phyloP scores from a whole-genome alignment of 2,888 invertebrate species.

The Zygothrica quintamaculata region DNA sequence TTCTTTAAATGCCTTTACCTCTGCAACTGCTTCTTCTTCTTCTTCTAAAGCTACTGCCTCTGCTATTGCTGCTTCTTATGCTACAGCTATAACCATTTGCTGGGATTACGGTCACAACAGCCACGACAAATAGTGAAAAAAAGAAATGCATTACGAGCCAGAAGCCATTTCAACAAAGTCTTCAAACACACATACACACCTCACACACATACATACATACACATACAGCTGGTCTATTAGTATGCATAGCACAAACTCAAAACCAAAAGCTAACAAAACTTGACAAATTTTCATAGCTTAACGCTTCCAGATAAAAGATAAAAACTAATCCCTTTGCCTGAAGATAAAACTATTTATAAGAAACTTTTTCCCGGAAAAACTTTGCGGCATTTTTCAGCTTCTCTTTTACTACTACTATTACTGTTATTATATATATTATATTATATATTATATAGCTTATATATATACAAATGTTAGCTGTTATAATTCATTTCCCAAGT shows the following conservation, averaged over 20 bases:
- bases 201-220: slow-evolving; percentile 6
- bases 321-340: not conserved
- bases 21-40: slow-evolving; percentile 23
- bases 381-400: too few relatives aligned
- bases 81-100: slow-evolving; percentile 45
- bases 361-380: too few relatives aligned
- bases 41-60: slow-evolving; percentile 9
- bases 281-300: slow-evolving; percentile 6
- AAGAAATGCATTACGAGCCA: slow-evolving; percentile 35
- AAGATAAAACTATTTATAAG: too few relatives aligned
- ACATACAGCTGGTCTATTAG: slow-evolving; percentile 47
- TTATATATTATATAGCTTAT: too few relatives aligned
- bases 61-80: not conserved
- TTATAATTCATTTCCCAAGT: too few relatives aligned
- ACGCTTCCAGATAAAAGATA: not conserved
- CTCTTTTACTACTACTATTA: too few relatives aligned
- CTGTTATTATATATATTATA: too few relatives aligned
- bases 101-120: slow-evolving; percentile 27
- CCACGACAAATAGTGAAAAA: slow-evolving; percentile 24
- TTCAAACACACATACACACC: not conserved
- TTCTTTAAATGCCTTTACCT: slow-evolving; percentile 71
- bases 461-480: too few relatives aligned
- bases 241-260: slow-evolving; percentile 51
- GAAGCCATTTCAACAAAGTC: slow-evolving; percentile 33
- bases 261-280: not conserved